These are phyloP conservation scores for Aphelenchoides besseyi DNA, from an alignment of 1,140 invertebrate genomes.

Conservation along the genomic window DNA sequence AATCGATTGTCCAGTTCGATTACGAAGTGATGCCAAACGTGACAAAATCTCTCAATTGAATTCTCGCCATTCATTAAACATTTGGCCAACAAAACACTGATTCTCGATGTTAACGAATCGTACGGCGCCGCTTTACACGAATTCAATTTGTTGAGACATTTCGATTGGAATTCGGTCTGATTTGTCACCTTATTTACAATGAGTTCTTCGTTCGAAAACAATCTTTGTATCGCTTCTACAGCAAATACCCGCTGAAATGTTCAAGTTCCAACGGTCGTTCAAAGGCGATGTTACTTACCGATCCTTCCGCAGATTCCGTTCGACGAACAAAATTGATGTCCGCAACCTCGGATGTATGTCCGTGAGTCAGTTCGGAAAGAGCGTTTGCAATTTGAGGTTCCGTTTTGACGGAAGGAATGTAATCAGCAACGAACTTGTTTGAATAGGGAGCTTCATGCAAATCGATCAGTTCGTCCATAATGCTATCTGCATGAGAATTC, in stretches of 20 bases:
- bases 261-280: not conserved
- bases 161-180: conserved; percentile 11
- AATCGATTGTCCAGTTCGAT: conserved; percentile 26
- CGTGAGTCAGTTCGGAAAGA: not conserved
- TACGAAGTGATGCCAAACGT: conserved; percentile 40
- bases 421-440: conserved; percentile 1
- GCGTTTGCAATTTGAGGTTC: not conserved
- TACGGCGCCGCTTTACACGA: conserved; percentile 36
- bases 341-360: not conserved
- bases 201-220: conserved; percentile 13
- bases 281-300: not conserved
- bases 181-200: not conserved
- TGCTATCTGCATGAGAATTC: conserved; percentile 12
- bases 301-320: not conserved
- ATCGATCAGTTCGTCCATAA: conserved; percentile 24
- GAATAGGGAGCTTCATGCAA: conserved; percentile 23
- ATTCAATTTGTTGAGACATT: conserved; percentile 11
- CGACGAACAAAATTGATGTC: not conserved
- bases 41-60: not conserved
- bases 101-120: conserved; percentile 19
- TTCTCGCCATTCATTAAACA: conserved; percentile 15
- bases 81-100: conserved; percentile 27
- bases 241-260: not conserved
- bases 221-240: not conserved
- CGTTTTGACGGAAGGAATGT: not conserved